Base-by-base conservation (phyloP, 2,888 invertebrate species). In the Troides helena region DNA sequence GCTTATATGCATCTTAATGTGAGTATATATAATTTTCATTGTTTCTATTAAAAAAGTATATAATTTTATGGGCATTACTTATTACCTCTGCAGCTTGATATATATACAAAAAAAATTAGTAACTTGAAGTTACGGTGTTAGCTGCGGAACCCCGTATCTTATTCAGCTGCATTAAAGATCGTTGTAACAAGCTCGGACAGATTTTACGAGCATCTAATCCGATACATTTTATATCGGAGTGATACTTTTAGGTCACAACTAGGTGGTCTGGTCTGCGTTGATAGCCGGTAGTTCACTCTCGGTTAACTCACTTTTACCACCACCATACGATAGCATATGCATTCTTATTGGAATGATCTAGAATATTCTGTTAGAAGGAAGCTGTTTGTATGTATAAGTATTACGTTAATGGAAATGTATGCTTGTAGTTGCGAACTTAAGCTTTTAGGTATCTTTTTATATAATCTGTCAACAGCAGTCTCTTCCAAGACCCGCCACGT, bases 151-250 rank as follows among this genome's bases (percentile, higher is more conserved):
- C 61, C 71, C 50, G 60, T 70, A 70, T 69, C 70, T 70, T 73
- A 72, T 71, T 71, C 65, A 71, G 68, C 62, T 65, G 70, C 73
- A 62, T 62, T 64, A 62, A 73, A 71, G 69, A 66, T 62, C 70
- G 68, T 65, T 75, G 75, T 78, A 79, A 76, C 79, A 75, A 79
- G 75, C 75, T 76, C 78, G 74, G 78, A 79, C 75, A 70, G 77
- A 76, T 81, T 87, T 87, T 86, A 89, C 83, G 85, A 86, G 73
- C 75, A 69, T 77, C 82, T 84, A 85, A 85, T 83, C 81, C 80
- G 80, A 75, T 77, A 76, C 73, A 76, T 74, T 74, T 75, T 75
- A 77, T 75, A 77, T 75, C 71, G 68, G 68, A 69, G 65, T 62
- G 72, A 72, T 71, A 68, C 72, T 75, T 78, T 75, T 73, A 74